Evolutionary conservation across 2,113 vertebrate species (phyloP).

Genomic region (Pterocles burchelli): DNA sequence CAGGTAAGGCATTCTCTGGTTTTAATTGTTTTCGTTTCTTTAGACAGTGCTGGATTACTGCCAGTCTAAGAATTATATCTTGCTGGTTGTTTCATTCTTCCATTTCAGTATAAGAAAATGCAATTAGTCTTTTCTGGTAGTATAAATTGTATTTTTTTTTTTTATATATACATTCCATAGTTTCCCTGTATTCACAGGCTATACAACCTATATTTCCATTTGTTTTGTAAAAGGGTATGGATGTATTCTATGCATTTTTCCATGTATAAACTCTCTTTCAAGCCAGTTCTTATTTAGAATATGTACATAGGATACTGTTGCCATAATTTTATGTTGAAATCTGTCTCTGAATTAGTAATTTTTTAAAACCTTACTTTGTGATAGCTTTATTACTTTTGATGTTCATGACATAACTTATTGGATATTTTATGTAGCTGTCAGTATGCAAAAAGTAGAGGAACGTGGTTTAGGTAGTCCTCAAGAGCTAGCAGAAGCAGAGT

Average conservation of each 20-base stretch:
- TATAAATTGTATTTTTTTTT: background rate
- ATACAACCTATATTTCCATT: background rate
- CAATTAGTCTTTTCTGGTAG: background rate
- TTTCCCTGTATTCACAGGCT: background rate
- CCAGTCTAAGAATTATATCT: background rate
- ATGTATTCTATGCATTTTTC: background rate
- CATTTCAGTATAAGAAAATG: background rate
- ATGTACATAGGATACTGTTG: background rate
- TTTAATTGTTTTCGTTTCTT: background rate
- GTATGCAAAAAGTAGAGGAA: background rate
- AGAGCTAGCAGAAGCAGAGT: background rate
- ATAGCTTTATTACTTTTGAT: background rate
- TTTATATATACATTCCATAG: background rate
- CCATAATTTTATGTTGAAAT: background rate
- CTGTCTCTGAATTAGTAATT: background rate
- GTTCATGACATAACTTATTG: background rate
- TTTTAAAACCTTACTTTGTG: background rate
- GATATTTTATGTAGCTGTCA: background rate
- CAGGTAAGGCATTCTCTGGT: slow-evolving; percentile 81
- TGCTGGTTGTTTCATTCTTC: background rate
- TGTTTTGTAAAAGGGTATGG: background rate
- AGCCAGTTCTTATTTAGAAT: background rate
- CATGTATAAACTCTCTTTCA: background rate
- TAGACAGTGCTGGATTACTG: background rate
- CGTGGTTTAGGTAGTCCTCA: background rate